Conservation (phyloP, 1,140 invertebrate species). For the Eumeta japonica region DNA sequence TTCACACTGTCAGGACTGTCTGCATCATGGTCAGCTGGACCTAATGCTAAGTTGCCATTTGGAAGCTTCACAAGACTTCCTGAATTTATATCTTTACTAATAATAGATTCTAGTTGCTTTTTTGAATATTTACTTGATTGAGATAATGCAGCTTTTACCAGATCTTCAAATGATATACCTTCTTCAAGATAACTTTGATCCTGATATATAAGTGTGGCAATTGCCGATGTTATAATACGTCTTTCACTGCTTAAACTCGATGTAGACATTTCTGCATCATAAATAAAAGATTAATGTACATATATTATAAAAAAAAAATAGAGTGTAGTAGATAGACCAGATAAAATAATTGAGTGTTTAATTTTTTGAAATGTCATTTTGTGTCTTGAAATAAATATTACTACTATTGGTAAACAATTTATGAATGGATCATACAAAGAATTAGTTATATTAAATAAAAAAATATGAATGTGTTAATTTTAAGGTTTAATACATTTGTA, state of each 20-base stretch:
- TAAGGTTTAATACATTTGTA: no score
- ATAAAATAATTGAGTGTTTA: no score
- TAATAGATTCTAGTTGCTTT: slow-evolving; percentile 64
- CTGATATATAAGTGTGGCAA: slow-evolving; percentile 67
- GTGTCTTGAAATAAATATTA: no score
- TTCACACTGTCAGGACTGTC: slow-evolving; percentile 49
- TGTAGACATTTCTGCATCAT: slow-evolving; percentile 40
- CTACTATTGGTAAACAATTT: no score
- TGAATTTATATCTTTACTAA: slow-evolving; percentile 65
- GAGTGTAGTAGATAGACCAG: no score
- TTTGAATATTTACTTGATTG: slow-evolving; percentile 66
- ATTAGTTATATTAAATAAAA: no score
- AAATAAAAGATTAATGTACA: slow-evolving; percentile 5
- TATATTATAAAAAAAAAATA: slow-evolving; percentile 49
- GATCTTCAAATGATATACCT: slow-evolving; percentile 65
- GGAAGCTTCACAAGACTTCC: slow-evolving; percentile 66
- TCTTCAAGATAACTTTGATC: slow-evolving; percentile 71
- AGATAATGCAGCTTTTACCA: slow-evolving; percentile 64
- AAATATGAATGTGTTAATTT: no score
- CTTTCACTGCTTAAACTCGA: slow-evolving; percentile 37
- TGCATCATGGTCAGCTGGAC: slow-evolving; percentile 54
- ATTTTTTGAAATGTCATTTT: no score
- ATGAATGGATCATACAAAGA: no score
- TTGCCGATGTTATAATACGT: slow-evolving; percentile 63
- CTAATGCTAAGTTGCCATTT: slow-evolving; percentile 68